Conservation (phyloP, 2,113 vertebrate species). For the Fregata magnificens region DNA sequence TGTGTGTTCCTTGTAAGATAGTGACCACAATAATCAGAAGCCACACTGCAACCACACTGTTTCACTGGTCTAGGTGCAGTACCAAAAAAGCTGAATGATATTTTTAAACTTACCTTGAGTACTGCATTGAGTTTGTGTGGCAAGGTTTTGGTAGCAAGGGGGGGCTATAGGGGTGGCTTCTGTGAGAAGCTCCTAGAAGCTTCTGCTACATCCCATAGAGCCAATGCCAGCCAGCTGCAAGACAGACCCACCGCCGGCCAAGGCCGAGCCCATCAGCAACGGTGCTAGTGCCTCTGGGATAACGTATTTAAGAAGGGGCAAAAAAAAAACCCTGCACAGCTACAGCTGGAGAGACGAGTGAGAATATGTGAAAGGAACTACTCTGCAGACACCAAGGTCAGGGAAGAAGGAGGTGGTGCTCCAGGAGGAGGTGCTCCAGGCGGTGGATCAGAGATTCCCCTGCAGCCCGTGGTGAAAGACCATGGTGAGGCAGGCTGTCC, state of each 20-base stretch:
- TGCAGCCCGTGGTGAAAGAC: not conserved
- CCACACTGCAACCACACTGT: not conserved
- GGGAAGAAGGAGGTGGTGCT: not conserved
- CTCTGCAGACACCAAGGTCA: not conserved
- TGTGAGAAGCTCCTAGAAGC: not conserved
- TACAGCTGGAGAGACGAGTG: not conserved
- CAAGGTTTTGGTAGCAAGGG: not conserved
- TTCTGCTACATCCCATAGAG: not conserved
- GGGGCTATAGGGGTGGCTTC: not conserved
- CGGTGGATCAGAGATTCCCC: not conserved
- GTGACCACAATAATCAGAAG: not conserved
- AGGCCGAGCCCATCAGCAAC: not conserved
- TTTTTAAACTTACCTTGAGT: not conserved
- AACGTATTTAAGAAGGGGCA: not conserved
- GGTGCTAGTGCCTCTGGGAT: not conserved
- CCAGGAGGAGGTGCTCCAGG: not conserved
- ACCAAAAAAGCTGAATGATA: not conserved
- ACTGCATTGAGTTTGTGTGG: not conserved
- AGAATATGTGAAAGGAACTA: not conserved
- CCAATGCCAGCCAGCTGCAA: not conserved
- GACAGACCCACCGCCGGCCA: rapidly evolving
- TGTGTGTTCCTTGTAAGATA: not conserved
- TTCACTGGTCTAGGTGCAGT: not conserved
- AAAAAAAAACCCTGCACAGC: not conserved
- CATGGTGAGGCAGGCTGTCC: not conserved